Conservation (phyloP, 2,888 invertebrate genomes). For the Sclerodermus sp. region DNA sequence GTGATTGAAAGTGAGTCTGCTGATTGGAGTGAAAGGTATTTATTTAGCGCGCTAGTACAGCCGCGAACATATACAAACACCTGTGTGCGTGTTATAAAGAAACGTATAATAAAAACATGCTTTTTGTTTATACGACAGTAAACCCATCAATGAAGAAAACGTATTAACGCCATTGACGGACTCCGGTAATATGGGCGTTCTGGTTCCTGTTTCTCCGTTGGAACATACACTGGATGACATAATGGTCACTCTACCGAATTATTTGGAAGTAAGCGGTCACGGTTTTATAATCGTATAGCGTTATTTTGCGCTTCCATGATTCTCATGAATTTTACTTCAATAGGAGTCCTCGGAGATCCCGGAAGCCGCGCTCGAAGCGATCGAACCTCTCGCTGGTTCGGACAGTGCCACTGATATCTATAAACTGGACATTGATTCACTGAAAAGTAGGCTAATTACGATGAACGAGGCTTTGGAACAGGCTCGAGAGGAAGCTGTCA, state of each 20-base stretch:
- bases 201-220: conserved; percentile 52
- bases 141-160: conserved; percentile 41
- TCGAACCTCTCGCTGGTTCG: conserved; percentile 40
- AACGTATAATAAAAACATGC: no score
- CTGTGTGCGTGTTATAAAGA: no score
- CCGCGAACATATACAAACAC: neutral
- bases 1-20: conserved; percentile 26
- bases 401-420: conserved; percentile 37
- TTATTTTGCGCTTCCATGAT: neutral
- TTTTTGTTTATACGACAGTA: no score
- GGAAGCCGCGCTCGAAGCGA: conserved; percentile 50
- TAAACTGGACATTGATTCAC: conserved; percentile 38
- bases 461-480: conserved; percentile 50
- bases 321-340: neutral
- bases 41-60: neutral
- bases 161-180: conserved; percentile 51
- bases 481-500: conserved; percentile 49
- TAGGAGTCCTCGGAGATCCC: conserved; percentile 46
- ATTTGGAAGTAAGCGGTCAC: conserved; percentile 49
- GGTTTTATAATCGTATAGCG: neutral
- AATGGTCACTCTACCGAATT: conserved; percentile 49
- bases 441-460: conserved; percentile 43
- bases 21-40: conserved; percentile 39
- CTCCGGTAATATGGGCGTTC: conserved; percentile 45
- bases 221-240: conserved; percentile 52